phyloP scores from a whole-genome alignment of 2,797 vertebrate genomes.

The Poecilia gillii region DNA sequence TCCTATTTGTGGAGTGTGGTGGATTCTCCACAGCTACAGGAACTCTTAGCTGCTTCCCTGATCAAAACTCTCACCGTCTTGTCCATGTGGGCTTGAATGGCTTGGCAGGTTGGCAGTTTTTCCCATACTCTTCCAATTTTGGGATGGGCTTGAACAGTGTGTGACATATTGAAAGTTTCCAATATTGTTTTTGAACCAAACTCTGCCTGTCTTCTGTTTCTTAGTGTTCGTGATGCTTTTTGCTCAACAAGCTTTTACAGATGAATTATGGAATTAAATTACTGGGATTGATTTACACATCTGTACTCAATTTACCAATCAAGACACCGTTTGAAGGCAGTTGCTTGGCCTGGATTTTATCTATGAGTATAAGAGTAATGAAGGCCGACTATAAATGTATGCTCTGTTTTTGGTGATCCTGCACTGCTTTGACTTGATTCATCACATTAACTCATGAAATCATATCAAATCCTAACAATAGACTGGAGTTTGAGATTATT shows the following conservation, averaged over 20 bases:
- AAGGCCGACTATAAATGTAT: not conserved
- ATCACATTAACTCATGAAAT: not conserved
- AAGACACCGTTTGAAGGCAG: not conserved
- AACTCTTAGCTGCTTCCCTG: no score
- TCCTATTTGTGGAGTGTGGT: no score
- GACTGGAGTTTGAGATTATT: not conserved
- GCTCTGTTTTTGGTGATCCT: not conserved
- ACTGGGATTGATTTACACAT: not conserved
- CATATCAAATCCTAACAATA: not conserved
- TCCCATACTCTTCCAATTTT: no score
- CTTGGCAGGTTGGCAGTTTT: no score
- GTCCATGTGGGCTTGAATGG: no score
- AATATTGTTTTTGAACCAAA: no score
- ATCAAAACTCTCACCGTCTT: no score
- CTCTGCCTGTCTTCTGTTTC: no score
- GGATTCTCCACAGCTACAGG: no score
- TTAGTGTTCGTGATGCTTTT: no score
- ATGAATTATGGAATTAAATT: not conserved
- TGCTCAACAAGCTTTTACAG: not conserved
- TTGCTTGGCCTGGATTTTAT: not conserved
- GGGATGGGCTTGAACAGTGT: no score
- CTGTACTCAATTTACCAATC: not conserved
- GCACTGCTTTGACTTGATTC: not conserved
- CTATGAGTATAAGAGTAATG: not conserved
- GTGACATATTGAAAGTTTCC: no score